Evolutionary conservation across 1,140 invertebrate species (phyloP).

Genomic region (Ceratina australensis): DNA sequence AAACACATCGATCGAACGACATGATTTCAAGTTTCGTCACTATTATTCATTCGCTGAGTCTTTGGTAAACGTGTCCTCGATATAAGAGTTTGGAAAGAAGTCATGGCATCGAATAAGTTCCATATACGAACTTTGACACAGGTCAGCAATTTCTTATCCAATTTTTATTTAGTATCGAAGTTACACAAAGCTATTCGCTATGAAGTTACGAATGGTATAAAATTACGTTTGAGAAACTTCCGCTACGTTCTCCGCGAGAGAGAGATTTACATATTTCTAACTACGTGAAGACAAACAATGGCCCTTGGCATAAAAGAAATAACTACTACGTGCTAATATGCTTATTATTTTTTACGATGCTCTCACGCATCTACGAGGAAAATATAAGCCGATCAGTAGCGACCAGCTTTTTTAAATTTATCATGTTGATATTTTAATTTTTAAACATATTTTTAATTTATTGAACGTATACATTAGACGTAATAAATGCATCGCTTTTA

Average conservation of each 20-base stretch:
- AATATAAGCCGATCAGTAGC: no score
- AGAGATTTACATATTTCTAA: conserved; percentile 13
- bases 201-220: conserved; percentile 23
- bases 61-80: conserved; percentile 22
- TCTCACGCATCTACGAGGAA: no score
- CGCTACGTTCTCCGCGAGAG: not conserved
- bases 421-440: not conserved
- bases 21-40: conserved; percentile 44
- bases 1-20: conserved; percentile 38
- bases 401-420: no score
- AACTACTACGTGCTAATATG: not conserved
- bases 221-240: conserved; percentile 27
- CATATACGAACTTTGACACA: conserved; percentile 44
- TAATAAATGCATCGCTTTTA: conserved; percentile 2
- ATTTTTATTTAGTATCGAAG: conserved; percentile 34
- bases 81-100: conserved; percentile 41
- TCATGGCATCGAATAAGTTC: conserved; percentile 30
- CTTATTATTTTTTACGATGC: not conserved
- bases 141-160: conserved; percentile 30
- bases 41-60: conserved; percentile 14
- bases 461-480: not conserved
- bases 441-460: not conserved
- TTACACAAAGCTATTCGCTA: conserved; percentile 20
- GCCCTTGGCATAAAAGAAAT: not conserved
- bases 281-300: not conserved